Evolutionary conservation across 2,888 invertebrate species (phyloP), one percentile per base, ranked within the genome.

Genomic region (Limenitis arthemis): DNA sequence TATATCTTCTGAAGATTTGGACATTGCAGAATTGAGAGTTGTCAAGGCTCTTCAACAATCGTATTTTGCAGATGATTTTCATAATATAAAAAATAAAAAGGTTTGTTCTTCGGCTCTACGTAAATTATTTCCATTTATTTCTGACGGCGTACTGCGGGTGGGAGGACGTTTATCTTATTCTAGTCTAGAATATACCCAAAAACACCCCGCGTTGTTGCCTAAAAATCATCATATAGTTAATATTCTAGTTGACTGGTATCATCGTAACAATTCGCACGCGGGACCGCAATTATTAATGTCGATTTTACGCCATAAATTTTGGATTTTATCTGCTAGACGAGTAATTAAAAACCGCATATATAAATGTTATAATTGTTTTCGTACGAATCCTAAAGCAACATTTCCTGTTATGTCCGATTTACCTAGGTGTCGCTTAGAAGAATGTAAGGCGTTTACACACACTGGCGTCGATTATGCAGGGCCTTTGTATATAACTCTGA

Each of bases 321-420:
- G 55, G 52, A 49, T 49, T 41, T 37, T 55, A 11, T 44, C 34
- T 12, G 44, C 49, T 0, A 36, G 55, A 34, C 4, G 34, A 34
- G n/a, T 34, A 9, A 34, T 34, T 34, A 34, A 34, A 34, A 34
- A 8, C 34, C 34, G 34, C 34, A 34, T 34, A 9, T n/a, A 34
- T 34, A 33, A 34, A 34, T 12, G 34, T 12, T 29, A 28, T 38
- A 31, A 38, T 20, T 47, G 46, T 37, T 50, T 46, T 28, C 29
- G 41, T 5, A 8, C 41, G 6, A 53, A 53, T 12, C 53, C 50
- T 20, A 42, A 40, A 33, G 20, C 47, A 11, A 37, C 44, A 8
- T 56, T 47, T 41, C 56, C 50, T 5, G 1, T 34, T 5, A 57
- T 54, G 57, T 42, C 49, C 29, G 48, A 47, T 29, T 20, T 54